Base-by-base conservation (phyloP, 2,797 vertebrate genomes). In the Sus cebifrons region DNA sequence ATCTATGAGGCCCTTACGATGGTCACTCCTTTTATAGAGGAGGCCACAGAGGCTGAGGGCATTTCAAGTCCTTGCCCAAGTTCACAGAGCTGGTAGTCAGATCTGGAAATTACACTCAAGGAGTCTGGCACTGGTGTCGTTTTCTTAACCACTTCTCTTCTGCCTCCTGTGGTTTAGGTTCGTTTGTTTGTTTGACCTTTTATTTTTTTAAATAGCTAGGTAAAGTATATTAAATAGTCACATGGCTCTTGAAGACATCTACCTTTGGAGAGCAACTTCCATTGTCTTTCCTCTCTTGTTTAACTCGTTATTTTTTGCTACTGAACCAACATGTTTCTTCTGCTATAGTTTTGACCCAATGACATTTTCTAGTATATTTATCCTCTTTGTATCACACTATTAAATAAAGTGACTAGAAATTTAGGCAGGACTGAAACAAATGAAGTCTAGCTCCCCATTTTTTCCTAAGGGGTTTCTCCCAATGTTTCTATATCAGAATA, bases 351-450 rank as follows among this genome's bases (percentile, higher is more conserved):
- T 54, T 44, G 87, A 44, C 8, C 56, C 64, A n/a, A 4, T 29
- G 40, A 27, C 10, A 32, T 54, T 81, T 87, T 79, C 32, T 74
- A 49, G 27, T 74, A 71, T 40, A 17, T 84, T 79, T 75, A 52
- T 40, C 32, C 32, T 67, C 9, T 64, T 77, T 40, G 29, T 18
- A 27, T 89, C 60, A 71, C 15, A 12, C 21, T 29, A 40, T 93
- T 86, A 73, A 83, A 75, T 84, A 79, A 93, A 92, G 93, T 77
- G 68, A 74, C 15, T 40, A 89, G 73, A 83, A 82, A 88, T 58
- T 21, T 27, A 85, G 29, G 25, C 27, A 86, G 17, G 15, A 68
- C 23, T 32, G 5, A 25, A 70, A 49, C 5, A 67, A 58, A 36
- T 0, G 13, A 83, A 11, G 58, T 21, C 40, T 54, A n/a, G 40